Evolutionary conservation across 2,888 invertebrate species (phyloP), one percentile per base, ranked within the genome.

Genomic region (Cantharis rustica): DNA sequence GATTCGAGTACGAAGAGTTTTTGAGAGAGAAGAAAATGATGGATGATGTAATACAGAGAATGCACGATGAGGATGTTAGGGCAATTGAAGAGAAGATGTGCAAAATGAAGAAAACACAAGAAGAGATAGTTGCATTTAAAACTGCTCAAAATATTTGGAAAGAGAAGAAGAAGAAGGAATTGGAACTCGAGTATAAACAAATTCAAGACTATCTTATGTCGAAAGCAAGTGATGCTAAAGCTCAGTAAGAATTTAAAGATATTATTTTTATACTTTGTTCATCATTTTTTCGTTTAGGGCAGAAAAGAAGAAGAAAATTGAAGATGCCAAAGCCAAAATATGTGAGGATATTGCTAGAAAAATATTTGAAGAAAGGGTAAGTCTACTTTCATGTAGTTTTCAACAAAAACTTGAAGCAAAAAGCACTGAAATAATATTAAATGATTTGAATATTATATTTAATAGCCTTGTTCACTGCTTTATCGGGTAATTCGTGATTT

Each of bases 51-150:
- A 88, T 91, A 80, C 88, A 89, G 81, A 89, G 90, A n/a, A 89
- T 93, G 0, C 89, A 91, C 31, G 91, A 92, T 84, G 93, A 93
- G 84, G 92, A 93, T 83, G 88, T 90, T 81, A 89, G 89, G 91
- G 90, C 90, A 81, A 81, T 90, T 0, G 84, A 89, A 79, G 89
- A 90, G 61, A 91, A 90, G 80, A 89, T 87, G 71, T 88, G 89
- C 1, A 88, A 87, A 75, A 90, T 86, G 77, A 88, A 89, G 77
- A 90, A 89, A 81, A 89, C 90, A 16, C 88, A 88, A 16, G 85
- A 87, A 1, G 92, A 92, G 83, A 91, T 92, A 89, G 84, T 87
- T 61, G 88, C 89, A 3, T 92, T 90, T 82, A 86, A 90, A 73
- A 82, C 85, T 64, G 90, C 91, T 0, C 89, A 90, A n/a, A 86